These are phyloP conservation scores for Cyanocitta stelleri DNA, from an alignment of 2,113 vertebrate genomes.

Conservation along the genomic window DNA sequence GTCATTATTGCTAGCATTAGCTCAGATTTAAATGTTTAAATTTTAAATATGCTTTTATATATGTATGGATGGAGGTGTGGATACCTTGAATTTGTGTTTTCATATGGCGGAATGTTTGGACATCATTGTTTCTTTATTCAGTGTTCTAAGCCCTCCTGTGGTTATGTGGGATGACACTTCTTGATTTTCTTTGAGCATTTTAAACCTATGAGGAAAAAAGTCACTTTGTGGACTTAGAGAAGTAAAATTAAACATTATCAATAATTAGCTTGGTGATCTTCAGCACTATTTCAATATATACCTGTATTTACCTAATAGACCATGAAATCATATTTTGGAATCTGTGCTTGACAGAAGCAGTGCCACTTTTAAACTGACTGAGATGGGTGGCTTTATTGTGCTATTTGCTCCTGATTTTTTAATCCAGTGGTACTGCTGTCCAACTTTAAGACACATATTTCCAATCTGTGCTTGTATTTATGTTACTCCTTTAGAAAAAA, in stretches of 20 bases:
- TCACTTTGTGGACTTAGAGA: conserved; percentile 64
- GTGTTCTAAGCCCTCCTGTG: conserved; percentile 10
- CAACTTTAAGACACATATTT: conserved; percentile 51
- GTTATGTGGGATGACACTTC: not conserved
- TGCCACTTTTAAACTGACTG: conserved; percentile 63
- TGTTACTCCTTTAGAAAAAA: not conserved
- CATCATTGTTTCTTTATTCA: not conserved
- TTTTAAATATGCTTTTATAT: not conserved
- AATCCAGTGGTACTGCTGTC: conserved; percentile 16
- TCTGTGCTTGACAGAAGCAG: conserved; percentile 48
- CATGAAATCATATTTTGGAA: conserved; percentile 74
- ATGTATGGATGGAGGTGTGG: not conserved
- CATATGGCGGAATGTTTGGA: not conserved
- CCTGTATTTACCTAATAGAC: conserved; percentile 78
- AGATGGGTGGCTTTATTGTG: conserved; percentile 71
- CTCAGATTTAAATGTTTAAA: not conserved
- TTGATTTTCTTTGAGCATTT: conserved; percentile 50
- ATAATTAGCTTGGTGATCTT: conserved; percentile 76
- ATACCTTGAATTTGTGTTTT: not conserved
- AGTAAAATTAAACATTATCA: conserved; percentile 76
- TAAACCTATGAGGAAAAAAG: conserved; percentile 2
- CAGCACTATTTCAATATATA: conserved; percentile 68
- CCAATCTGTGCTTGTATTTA: conserved; percentile 38
- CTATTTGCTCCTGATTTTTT: conserved; percentile 46
- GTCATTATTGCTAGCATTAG: not conserved